Evolutionary conservation across 2,113 vertebrate genomes (phyloP), one percentile per base, ranked within the genome.

Genomic region (Leptobrachium ailaonicum): DNA sequence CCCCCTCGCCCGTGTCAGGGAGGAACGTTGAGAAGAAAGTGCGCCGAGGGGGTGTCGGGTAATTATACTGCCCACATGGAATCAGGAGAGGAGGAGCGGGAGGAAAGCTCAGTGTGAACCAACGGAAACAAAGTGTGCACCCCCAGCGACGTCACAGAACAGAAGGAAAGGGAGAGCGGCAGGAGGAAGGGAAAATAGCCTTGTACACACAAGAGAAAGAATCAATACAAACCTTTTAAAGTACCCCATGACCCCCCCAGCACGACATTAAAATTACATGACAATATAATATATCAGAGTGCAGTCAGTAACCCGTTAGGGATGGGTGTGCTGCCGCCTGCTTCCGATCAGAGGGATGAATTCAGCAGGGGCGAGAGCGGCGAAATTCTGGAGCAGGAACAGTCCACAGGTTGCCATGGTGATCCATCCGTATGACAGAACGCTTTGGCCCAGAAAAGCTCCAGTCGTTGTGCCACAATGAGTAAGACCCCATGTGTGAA

Each of bases 211-310:
- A 73, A n/a, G 45, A 6, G 13, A 58, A 44, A 67, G 20, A 74
- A 80, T 80, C 71, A 68, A 80, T 80, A 62, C 42, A 60, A 74
- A 14, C 79, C 72, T 74, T 73, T 68, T 80, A 80, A 74, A 62
- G 10, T n/a, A 14, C 68, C 44, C 68, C 44, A 41, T 50, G 4
- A 54, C 7, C 45, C 63, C 41, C 12, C 63, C 14, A 10, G 40
- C 14, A 47, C 63, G 62, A 47, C 72, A 75, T 81, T 75, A 81
- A 75, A 75, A 81, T 69, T 81, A 69, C 66, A 81, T 69, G 71
- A 62, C 79, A n/a, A 50, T 53, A 71, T 78, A 62, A 62, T 13
- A 71, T 71, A 41, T 62, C 76, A 66, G 58, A n/a, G 58, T 42
- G 41, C 12, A 32, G 40, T 6, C 32, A 72, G 40, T 66, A 73